Evolutionary conservation across 2,113 vertebrate genomes (phyloP).

Genomic region (Sorex fumeus): DNA sequence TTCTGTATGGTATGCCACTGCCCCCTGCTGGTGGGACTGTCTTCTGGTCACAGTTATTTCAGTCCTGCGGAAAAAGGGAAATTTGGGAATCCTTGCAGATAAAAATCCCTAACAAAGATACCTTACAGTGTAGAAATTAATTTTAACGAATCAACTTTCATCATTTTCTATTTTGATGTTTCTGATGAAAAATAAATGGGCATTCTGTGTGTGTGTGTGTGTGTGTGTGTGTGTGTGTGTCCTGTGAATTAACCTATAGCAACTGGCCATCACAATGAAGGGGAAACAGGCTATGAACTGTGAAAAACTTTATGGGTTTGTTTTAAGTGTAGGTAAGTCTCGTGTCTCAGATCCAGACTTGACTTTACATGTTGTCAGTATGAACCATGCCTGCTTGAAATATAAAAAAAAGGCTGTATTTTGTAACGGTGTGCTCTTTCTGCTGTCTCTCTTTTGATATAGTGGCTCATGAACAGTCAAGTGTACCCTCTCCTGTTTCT

Average conservation of each 20-base stretch:
- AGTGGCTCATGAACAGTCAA: background rate
- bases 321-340: background rate
- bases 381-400: background rate
- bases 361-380: background rate
- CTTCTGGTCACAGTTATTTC: background rate
- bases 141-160: background rate
- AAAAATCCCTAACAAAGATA: background rate
- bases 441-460: conserved; percentile 1
- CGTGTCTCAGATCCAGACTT: background rate
- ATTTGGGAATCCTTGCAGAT: background rate
- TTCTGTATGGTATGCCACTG: conserved; percentile 28
- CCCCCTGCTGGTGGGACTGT: conserved; percentile 53
- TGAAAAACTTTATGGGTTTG: background rate
- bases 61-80: background rate
- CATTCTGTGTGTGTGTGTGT: background rate
- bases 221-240: background rate
- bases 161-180: background rate
- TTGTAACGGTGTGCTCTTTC: background rate
- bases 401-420: background rate
- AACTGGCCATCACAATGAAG: background rate
- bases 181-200: background rate
- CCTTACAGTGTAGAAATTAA: background rate
- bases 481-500: background rate
- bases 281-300: background rate
- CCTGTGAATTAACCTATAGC: background rate